Evolutionary conservation across 2,888 invertebrate genomes (phyloP), one percentile per base, ranked within the genome.

Genomic region (Apoderus coryli): DNA sequence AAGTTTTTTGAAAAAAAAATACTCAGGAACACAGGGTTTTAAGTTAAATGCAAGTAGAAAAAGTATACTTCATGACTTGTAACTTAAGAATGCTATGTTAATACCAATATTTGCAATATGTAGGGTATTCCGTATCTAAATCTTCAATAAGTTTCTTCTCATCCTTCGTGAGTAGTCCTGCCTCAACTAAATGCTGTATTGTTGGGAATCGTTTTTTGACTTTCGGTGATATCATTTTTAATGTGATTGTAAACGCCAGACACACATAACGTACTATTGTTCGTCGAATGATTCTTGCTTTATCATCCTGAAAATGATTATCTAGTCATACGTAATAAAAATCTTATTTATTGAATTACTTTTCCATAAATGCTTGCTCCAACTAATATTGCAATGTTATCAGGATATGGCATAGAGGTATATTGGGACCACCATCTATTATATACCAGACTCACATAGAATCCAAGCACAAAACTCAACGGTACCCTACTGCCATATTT

Each of bases 381-480:
- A 38, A 84, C 75, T 48, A 80, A 76, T 10, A 84, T 76, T 3
- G 80, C 81, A 31, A 79, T 70, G 22, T 78, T 75, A 59, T 86
- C 86, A 1, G 85, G 84, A 77, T 80, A 85, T 2, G 86, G 85
- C 46, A 85, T 80, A 4, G 57, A 50, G 25, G 67, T 70, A 52
- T 80, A 85, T 55, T 85, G 85, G 49, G 65, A 72, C 84, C 85
- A 85, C 89, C 90, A 92, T 45, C 90, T 68, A 36, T 76, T 78
- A 72, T 88, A 85, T 22, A 90, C 85, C 41, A 89, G 72, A n/a
- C 78, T 76, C 26, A 90, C 88, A 60, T 88, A 92, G 63, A 92
- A 92, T 42, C 90, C 90, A 41, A 92, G 65, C 36, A 92, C 86
- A 56, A 92, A 92, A 14, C 89, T 85, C 40, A 92, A 57, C 9